Base-by-base conservation (phyloP, 2,113 vertebrate species). In the Serinus canaria region DNA sequence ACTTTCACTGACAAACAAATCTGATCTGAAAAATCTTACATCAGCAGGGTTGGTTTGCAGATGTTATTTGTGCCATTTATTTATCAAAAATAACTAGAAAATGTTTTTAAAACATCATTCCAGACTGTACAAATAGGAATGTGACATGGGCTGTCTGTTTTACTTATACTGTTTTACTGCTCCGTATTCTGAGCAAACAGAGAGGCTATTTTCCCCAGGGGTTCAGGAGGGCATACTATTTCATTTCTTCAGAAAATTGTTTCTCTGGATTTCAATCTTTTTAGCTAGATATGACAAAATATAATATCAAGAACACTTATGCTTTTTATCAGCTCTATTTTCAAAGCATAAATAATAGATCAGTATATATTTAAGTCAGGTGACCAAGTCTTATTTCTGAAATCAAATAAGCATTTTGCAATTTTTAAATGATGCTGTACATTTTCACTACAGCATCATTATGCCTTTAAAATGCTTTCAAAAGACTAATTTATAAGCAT, bases 171-270 rank as follows among this genome's bases (percentile, higher is more conserved):
- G 97, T 97, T 98, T 98, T 97, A 98, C 98, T 98, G 97, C 98
- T 99, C 99, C 98, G 97, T 98, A 99, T 99, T 99, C 99, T 96
- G 98, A 98, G 97, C 98, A 98, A 99, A 98, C 97, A 96, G 97
- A 96, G 90, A 98, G 98, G 97, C 99, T 98, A 98, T 98, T 98
- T 99, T 99, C 98, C 99, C 99, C 98, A 98, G 98, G 98, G 99
- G 99, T 99, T 99, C 98, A 98, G 97, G 96, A 99, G 99, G 99
- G 98, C 99, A 99, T 85, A 98, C 98, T 97, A 98, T 99, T 99
- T 99, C 99, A 99, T 99, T 99, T 99, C 98, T 98, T 98, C 98
- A 99, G 99, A 99, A 99, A 99, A 99, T 99, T 99, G 99, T 99
- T 99, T 99, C 98, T 98, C 98, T 97, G 99, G 98, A 99, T 99